Percentiles rank a stretch among this genome's conserved stretches.
Conservation (phyloP, 2,797 vertebrate genomes). For the Apodemus agrarius region DNA sequence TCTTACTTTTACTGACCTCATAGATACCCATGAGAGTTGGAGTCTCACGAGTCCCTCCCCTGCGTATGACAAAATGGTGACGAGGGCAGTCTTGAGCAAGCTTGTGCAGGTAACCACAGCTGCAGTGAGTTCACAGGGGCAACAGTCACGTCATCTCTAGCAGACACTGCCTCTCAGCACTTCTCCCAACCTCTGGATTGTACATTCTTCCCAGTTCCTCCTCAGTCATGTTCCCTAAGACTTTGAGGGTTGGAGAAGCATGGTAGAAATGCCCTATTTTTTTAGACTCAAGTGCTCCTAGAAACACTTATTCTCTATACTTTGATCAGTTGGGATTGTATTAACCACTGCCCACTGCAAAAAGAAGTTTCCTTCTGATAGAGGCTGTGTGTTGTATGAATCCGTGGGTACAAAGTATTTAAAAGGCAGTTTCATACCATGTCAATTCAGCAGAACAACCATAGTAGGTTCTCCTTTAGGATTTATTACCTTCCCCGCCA, state of each 20-base stretch:
- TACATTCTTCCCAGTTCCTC: neutral
- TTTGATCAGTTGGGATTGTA: neutral
- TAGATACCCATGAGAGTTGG: neutral
- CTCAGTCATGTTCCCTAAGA: neutral
- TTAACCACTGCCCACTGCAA: neutral
- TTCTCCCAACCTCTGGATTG: neutral
- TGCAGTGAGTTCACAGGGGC: neutral
- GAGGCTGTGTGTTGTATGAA: neutral
- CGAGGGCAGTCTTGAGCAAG: neutral
- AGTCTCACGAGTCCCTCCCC: neutral
- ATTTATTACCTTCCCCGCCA: neutral
- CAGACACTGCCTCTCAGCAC: neutral
- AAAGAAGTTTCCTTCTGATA: neutral
- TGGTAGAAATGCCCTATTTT: neutral
- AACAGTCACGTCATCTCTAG: neutral
- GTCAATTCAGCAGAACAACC: neutral
- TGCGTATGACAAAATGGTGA: neutral
- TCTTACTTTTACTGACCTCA: neutral
- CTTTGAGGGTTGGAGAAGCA: neutral
- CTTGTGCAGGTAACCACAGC: neutral
- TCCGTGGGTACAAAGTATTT: neutral
- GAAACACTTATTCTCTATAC: neutral
- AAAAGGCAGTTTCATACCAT: neutral
- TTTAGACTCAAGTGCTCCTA: neutral
- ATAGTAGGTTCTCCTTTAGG: no score